Percentiles rank a stretch among this genome's conserved stretches.
Conservation (phyloP, 1,140 invertebrate species). For the Epicauta chinensis region DNA sequence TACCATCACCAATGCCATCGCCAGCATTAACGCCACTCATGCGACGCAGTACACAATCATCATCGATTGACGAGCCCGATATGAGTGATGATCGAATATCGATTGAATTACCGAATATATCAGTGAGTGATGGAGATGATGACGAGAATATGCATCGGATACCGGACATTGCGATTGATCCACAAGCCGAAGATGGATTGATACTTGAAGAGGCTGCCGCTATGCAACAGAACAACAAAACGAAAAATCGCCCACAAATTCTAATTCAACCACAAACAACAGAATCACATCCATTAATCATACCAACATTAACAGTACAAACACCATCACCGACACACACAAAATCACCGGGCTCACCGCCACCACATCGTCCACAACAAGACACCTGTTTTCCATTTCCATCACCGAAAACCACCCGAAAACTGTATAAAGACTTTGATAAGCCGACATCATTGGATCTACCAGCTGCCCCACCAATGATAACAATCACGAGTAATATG, state of each 20-base stretch:
- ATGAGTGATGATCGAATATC: conserved; percentile 42
- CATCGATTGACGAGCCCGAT: conserved; percentile 41
- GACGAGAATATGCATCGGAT: conserved; percentile 33
- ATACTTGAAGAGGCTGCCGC: conserved; percentile 40
- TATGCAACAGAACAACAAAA: conserved; percentile 34
- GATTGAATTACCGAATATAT: conserved; percentile 41
- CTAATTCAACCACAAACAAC: conserved; percentile 39
- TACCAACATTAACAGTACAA: conserved; percentile 57
- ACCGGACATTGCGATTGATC: conserved; percentile 37
- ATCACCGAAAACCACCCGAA: conserved; percentile 28
- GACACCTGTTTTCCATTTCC: conserved; percentile 41
- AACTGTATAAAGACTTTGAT: conserved; percentile 48
- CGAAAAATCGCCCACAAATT: conserved; percentile 45
- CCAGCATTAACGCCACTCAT: conserved; percentile 62
- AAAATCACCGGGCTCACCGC: conserved; percentile 51
- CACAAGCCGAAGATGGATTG: conserved; percentile 37
- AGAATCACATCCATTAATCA: conserved; percentile 43
- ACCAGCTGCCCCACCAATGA: conserved; percentile 58
- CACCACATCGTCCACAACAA: conserved; percentile 48
- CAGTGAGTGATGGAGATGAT: conserved; percentile 37
- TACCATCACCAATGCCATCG: conserved; percentile 59
- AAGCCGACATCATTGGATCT: conserved; percentile 59
- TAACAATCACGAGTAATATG: conserved; percentile 67
- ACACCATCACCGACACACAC: conserved; percentile 52
- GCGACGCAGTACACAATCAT: conserved; percentile 40